Percentiles rank a stretch among this genome's conserved stretches.
Conservation (phyloP, 1,140 invertebrate genomes). For the Diabrotica virgifera region DNA sequence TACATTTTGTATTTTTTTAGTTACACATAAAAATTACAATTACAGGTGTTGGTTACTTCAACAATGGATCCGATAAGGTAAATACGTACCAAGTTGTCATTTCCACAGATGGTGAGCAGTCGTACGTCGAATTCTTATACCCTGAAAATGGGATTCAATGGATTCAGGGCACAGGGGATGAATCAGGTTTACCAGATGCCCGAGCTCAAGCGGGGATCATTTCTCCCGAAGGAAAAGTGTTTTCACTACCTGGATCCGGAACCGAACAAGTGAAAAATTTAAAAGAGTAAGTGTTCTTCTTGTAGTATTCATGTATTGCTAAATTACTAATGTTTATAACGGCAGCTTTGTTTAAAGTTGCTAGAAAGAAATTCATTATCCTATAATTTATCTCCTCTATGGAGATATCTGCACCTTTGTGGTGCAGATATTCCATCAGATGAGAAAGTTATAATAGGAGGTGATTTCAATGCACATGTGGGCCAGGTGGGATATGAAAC, state of each 20-base stretch:
- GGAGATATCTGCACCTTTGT: too few species aligned
- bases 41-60: conserved; percentile 47
- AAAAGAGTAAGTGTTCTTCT: conserved; percentile 58
- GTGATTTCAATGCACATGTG: too few species aligned
- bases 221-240: conserved; percentile 70
- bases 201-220: conserved; percentile 91
- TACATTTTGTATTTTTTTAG: neutral
- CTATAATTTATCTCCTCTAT: too few species aligned
- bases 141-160: conserved; percentile 85
- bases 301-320: neutral
- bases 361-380: too few species aligned
- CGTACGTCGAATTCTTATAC: conserved; percentile 84
- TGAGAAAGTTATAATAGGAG: too few species aligned
- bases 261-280: conserved; percentile 77
- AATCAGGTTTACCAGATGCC: conserved; percentile 72
- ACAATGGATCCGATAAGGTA: conserved; percentile 50
- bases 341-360: too few species aligned
- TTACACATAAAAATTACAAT: conserved; percentile 1
- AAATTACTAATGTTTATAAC: neutral
- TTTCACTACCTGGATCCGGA: conserved; percentile 77
- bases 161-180: conserved; percentile 71
- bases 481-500: too few species aligned
- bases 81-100: conserved; percentile 80
- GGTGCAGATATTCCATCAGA: too few species aligned
- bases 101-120: conserved; percentile 75